A percentile compares a stretch with the other conserved stretches of the same genome.
Evolutionary conservation across 2,797 vertebrate species (phyloP).

Genomic region (Micrastur ruficollis): DNA sequence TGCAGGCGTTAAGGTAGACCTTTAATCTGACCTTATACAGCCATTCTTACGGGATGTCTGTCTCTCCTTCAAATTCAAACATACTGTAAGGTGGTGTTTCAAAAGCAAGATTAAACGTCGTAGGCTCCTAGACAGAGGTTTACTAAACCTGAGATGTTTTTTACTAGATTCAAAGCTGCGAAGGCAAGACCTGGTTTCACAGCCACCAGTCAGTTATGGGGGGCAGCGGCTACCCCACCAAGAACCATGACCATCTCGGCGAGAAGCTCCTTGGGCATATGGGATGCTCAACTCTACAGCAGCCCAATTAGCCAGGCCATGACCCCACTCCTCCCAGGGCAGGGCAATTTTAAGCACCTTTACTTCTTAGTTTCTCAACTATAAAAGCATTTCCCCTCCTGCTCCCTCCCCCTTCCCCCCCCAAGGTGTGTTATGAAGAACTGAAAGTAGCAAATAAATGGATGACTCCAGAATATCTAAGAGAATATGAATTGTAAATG

Average conservation of each 20-base stretch:
- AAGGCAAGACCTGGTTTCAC: not conserved
- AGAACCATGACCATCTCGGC: not conserved
- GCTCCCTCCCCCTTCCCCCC: rapidly evolving
- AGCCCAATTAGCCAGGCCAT: not conserved
- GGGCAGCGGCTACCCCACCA: not conserved
- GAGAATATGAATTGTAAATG: not conserved
- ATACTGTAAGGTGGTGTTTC: not conserved
- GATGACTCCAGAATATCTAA: not conserved
- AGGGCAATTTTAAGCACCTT: not conserved
- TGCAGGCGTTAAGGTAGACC: not conserved
- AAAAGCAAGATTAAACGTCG: not conserved
- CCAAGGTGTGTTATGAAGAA: not conserved
- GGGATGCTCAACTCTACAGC: no score
- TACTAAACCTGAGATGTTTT: not conserved
- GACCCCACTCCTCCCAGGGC: not conserved
- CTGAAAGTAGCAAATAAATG: not conserved
- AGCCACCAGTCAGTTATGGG: not conserved
- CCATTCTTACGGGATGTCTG: not conserved
- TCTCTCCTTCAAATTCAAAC: not conserved
- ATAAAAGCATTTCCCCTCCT: rapidly evolving
- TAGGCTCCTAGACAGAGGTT: not conserved
- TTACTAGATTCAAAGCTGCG: not conserved
- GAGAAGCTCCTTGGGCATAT: not conserved
- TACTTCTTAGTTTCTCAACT: not conserved
- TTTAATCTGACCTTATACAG: not conserved